Base-by-base conservation (phyloP, 1,140 invertebrate species). In the silkworm (Bombyx mori) region DNA sequence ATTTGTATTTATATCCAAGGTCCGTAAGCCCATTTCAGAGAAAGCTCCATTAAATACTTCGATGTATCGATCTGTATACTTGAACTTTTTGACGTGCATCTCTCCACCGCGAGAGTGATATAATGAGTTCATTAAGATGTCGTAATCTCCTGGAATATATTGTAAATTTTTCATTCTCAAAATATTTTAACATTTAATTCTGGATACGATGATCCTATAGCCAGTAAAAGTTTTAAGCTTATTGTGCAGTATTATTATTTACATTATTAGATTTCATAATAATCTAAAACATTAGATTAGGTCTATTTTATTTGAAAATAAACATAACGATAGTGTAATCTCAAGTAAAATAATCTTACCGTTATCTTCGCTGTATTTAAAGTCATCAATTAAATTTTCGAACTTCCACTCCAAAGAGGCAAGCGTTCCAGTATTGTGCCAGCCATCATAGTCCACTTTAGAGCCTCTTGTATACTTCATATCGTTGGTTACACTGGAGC, bases 401-500 rank as follows among this genome's bases (percentile, higher is more conserved):
- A 86, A 90, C 50, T 83, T 89, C 90, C 90, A 90, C 7, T 82
- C 81, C 43, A 86, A 69, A 42, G 89, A 89, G 0, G 82, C 89
- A 0, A 86, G 67, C 44, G 87, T 84, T 6, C 84, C 89, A 10
- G 79, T 64, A 51, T 64, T 72, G 26, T 86, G 86, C 90, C 90
- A 90, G 57, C 86, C 88, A 62, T 90, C 88, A 48, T 90, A 90
- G 70, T 90, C 90, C 42, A 71, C 68, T 12, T 88, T 88, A 47
- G 82, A 82, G 1, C 89, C 90, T 62, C 90, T 70, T 0, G 86
- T 89, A 64, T 90, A 90, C 57, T 90, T 90, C 83, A 90, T 85
- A 64, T 90, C 89, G 59, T 90, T 90, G 35, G 84, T 85, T 0
- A 88, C 82, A 42, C 88, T 89, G 5, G 89, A 89, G 0, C 90